Evolutionary conservation across 2,113 vertebrate genomes (phyloP), one percentile per base, ranked within the genome.

Genomic region (Pseudorasbora parva): DNA sequence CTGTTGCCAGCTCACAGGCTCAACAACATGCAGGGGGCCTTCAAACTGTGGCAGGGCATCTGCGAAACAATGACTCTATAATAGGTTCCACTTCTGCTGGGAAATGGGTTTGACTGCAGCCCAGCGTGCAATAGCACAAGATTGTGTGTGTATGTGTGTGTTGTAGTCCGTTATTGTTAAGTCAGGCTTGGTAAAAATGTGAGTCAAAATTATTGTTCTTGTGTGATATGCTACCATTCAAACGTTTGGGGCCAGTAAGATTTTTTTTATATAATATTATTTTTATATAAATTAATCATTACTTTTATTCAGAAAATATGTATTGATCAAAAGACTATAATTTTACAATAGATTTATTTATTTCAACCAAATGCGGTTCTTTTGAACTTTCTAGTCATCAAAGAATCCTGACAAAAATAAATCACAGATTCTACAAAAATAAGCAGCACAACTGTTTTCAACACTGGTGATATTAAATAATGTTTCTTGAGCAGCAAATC

Each of bases 1-100:
- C 59, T 62, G 41, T 49, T 49, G 43, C 41, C 57, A 80, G 23
- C 43, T 80, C 78, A 49, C 41, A 30, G 23, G 59, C 78, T 66
- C 60, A 62, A 66, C 25, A 30, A 49, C 23, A 33, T 66, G 59
- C 5, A 19, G 43, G 23, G 17, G 25, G 60, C 23, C 60, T 66
- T 80, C 60, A 80, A 51, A 80, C 57, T 64, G 41, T 21, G 17
- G 25, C 78, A 4, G 78, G 78, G 43, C 59, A 27, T 79, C 43
- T 27, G 78, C 8, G 78, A 80, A 80, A 80, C 60, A 66, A 80
- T 80, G 43, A 33, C 43, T 64, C 11, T 19, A 45, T 78, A 60
- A 78, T 25, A 17, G 41, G 8, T 64, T 79, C 17, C 77, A 49
- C 59, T 79, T 64, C 23, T 47, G 59, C 7, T 43, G 33, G 11